Evolutionary conservation across 2,797 vertebrate genomes (phyloP).

Genomic region (Decapterus maruadsi): DNA sequence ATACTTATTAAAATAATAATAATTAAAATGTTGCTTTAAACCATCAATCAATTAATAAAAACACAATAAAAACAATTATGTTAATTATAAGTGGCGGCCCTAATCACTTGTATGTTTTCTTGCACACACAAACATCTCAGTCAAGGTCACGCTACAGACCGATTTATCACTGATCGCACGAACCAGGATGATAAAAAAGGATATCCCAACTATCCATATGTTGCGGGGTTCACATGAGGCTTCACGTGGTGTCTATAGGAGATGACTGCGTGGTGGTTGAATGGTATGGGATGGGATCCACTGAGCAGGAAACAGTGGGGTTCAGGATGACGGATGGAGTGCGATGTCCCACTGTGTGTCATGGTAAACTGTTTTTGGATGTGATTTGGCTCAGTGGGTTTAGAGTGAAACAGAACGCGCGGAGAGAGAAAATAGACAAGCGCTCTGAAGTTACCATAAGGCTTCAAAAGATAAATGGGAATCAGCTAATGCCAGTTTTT

Average conservation of each 20-base stretch:
- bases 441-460: conserved; percentile 10
- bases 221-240: conserved; percentile 63
- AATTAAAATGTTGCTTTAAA: not conserved
- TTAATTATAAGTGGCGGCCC: not conserved
- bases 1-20: no score
- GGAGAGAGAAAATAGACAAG: conserved; percentile 16
- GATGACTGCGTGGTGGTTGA: conserved; percentile 40
- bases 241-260: conserved; percentile 68
- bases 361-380: conserved; percentile 69
- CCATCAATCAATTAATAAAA: not conserved
- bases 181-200: conserved; percentile 51
- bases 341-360: conserved; percentile 70
- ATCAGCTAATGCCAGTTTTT: conserved; percentile 26
- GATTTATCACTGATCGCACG: conserved; percentile 46
- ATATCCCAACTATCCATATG: conserved; percentile 68
- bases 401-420: conserved; percentile 31
- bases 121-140: conserved; percentile 17
- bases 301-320: conserved; percentile 60
- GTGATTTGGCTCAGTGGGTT: conserved; percentile 53
- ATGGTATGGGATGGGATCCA: conserved; percentile 51
- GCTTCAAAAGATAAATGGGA: conserved; percentile 4
- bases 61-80: not conserved
- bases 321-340: conserved; percentile 76
- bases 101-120: conserved; percentile 41
- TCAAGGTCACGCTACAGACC: conserved; percentile 49